phyloP scores from a whole-genome alignment of 2,888 invertebrate species.

The Sabatieria punctata region DNA sequence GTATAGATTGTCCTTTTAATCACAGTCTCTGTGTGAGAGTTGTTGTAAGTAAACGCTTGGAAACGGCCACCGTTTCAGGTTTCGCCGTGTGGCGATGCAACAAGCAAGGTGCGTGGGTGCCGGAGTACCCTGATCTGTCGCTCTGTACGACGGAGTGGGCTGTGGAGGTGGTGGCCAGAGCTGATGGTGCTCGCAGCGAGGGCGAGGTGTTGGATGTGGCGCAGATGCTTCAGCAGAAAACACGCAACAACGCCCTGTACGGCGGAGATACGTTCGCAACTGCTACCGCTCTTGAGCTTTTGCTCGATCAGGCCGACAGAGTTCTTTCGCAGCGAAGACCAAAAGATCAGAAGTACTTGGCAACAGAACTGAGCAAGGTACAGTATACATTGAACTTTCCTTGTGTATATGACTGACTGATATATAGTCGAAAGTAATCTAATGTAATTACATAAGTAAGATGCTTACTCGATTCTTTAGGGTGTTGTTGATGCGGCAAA shows the following conservation, averaged over 20 bases:
- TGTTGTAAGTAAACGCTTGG: not conserved
- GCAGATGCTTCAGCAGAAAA: not conserved
- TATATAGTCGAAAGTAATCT: too few relatives aligned
- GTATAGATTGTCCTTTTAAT: too few relatives aligned
- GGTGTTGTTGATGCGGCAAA: not conserved
- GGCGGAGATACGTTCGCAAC: slow-evolving; percentile 80
- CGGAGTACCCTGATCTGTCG: slow-evolving; percentile 24
- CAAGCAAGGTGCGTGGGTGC: slow-evolving; percentile 12
- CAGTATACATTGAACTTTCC: too few relatives aligned
- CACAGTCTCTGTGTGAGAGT: too few relatives aligned
- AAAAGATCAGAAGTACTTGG: too few relatives aligned
- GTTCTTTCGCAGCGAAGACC: not conserved
- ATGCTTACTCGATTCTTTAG: too few relatives aligned
- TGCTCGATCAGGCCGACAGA: not conserved
- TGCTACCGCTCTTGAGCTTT: slow-evolving; percentile 51
- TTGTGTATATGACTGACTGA: too few relatives aligned
- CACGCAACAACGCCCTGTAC: slow-evolving; percentile 54
- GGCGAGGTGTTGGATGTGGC: not conserved
- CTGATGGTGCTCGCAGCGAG: not conserved
- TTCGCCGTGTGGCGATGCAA: slow-evolving; percentile 8
- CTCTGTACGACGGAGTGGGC: not conserved
- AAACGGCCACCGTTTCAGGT: slow-evolving; percentile 1
- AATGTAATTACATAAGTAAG: too few relatives aligned
- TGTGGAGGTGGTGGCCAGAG: not conserved
- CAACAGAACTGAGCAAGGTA: too few relatives aligned